Evolutionary conservation across 1,140 invertebrate genomes (phyloP).

Genomic region (Zaprionus gabonicus): DNA sequence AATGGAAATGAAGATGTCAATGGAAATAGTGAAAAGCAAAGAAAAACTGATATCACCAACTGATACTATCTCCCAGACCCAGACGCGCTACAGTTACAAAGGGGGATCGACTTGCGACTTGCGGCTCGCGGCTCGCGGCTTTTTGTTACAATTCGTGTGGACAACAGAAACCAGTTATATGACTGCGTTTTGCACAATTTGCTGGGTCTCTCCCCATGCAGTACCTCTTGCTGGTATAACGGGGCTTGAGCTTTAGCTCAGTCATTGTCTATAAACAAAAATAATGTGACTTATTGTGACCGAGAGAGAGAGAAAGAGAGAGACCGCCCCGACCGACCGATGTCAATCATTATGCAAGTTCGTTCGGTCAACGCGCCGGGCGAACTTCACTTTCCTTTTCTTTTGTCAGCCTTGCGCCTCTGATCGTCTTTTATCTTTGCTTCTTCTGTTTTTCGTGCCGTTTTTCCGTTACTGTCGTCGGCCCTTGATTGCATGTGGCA

Average conservation of each 20-base stretch:
- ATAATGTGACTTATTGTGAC: slow-evolving; percentile 57
- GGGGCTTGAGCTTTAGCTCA: slow-evolving; percentile 53
- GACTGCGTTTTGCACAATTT: slow-evolving; percentile 63
- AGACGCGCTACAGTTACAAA: slow-evolving; percentile 9
- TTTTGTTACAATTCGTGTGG: slow-evolving; percentile 37
- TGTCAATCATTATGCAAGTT: slow-evolving; percentile 81
- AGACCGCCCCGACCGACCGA: slow-evolving; percentile 28
- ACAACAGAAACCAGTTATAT: slow-evolving; percentile 67
- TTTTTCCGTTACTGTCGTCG: slow-evolving; percentile 64
- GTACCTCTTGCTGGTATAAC: slow-evolving; percentile 52
- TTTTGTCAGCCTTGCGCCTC: slow-evolving; percentile 58
- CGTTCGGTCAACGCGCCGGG: slow-evolving; percentile 67
- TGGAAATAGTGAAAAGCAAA: slow-evolving; percentile 32
- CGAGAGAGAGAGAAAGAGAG: not conserved
- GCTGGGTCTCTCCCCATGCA: slow-evolving; percentile 46
- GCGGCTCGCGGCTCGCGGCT: slow-evolving; percentile 11
- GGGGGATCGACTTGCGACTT: not conserved
- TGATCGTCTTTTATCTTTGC: slow-evolving; percentile 19
- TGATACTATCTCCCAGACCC: slow-evolving; percentile 4
- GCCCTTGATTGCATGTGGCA: slow-evolving; percentile 53
- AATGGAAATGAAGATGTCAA: slow-evolving; percentile 2
- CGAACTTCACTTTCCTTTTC: slow-evolving; percentile 77
- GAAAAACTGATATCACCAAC: slow-evolving; percentile 11
- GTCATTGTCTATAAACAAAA: slow-evolving; percentile 77
- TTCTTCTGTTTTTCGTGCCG: slow-evolving; percentile 26